phyloP scores from a whole-genome alignment of 2,113 vertebrate genomes.

The Rhagologus leucostigma region DNA sequence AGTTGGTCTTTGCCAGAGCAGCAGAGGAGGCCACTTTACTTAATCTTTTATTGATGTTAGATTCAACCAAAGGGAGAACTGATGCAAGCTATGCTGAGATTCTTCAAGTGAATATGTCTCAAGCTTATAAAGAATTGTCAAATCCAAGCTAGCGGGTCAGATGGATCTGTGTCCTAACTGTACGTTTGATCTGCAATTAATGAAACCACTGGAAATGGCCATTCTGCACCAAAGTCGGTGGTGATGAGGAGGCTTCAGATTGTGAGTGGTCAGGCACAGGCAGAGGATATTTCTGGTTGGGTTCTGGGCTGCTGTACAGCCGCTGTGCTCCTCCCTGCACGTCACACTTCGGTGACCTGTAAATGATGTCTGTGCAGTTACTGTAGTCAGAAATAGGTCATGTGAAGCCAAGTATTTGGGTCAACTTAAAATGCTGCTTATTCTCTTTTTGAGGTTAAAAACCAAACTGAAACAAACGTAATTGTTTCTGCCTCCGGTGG shows the following conservation, averaged over 20 bases:
- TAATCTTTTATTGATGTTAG: background rate
- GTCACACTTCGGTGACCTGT: background rate
- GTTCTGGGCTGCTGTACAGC: background rate
- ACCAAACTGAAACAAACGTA: background rate
- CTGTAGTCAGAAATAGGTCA: background rate
- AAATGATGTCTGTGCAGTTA: background rate
- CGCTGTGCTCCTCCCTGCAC: background rate
- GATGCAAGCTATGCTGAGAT: background rate
- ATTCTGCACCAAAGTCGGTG: background rate
- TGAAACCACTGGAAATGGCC: background rate
- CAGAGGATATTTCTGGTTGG: background rate
- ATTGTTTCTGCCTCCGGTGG: background rate
- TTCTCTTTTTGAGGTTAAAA: background rate
- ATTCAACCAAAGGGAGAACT: background rate
- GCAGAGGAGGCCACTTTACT: background rate
- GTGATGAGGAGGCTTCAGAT: background rate
- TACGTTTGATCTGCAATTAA: background rate
- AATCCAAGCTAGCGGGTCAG: background rate
- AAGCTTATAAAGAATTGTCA: background rate
- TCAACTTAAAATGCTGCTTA: constrained; percentile 10
- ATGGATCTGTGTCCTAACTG: background rate
- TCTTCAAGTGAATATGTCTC: background rate
- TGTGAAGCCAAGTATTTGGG: background rate
- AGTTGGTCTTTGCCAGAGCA: background rate
- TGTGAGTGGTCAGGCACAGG: background rate